These are phyloP conservation scores for Pseudococcus viburni DNA, from an alignment of 2,888 invertebrate species.

Conservation along the genomic window DNA sequence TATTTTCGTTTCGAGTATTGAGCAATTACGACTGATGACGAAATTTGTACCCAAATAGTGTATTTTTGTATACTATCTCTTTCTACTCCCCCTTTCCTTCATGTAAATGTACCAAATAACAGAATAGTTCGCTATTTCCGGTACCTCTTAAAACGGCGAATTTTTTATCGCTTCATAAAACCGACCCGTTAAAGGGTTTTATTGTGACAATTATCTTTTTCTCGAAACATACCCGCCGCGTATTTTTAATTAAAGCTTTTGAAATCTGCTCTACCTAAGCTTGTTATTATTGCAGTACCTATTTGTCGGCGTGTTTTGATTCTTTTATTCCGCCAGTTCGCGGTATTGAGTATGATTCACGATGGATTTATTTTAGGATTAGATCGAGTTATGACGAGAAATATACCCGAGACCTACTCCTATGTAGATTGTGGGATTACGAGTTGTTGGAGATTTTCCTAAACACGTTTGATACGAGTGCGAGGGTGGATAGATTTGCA, in stretches of 20 bases:
- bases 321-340: neutral
- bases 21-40: too few species aligned
- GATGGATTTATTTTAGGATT: neutral
- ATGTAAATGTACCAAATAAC: too few species aligned
- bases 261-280: neutral
- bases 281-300: neutral
- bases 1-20: too few species aligned
- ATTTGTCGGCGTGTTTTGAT: neutral
- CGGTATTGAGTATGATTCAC: neutral
- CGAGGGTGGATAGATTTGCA: conserved; percentile 18
- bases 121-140: neutral
- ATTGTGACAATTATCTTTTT: too few species aligned
- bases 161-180: too few species aligned
- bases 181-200: too few species aligned
- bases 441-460: neutral
- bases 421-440: neutral
- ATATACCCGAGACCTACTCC: neutral
- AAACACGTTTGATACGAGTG: neutral
- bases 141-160: neutral
- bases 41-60: too few species aligned
- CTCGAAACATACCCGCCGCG: neutral
- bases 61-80: too few species aligned
- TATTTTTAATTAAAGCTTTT: conserved; percentile 4
- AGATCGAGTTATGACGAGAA: neutral
- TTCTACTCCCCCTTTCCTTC: too few species aligned